A percentile compares a stretch with the other conserved stretches of the same genome.
Evolutionary conservation across 2,797 vertebrate genomes (phyloP).

Genomic region (Spheniscus humboldti): DNA sequence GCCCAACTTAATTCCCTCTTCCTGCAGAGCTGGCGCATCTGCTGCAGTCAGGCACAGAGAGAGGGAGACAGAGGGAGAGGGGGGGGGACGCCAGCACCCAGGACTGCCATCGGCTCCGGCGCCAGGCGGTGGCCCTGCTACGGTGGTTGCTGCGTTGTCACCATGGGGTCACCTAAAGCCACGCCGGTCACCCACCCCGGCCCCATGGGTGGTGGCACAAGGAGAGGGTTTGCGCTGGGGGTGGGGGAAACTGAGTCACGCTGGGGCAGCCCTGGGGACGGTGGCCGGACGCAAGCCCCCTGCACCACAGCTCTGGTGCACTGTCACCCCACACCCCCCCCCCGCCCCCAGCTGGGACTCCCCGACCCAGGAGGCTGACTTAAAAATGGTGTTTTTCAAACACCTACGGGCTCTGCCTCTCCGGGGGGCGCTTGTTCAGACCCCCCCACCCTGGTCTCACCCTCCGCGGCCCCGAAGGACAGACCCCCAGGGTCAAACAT

Average conservation of each 20-base stretch:
- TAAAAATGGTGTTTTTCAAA: rapidly evolving
- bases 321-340: neutral
- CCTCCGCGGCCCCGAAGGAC: neutral
- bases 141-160: neutral
- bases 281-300: rapidly evolving
- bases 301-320: rapidly evolving
- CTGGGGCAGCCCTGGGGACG: neutral
- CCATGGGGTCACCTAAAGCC: neutral
- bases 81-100: neutral
- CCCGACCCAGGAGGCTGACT: neutral
- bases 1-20: constrained; percentile 73
- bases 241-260: constrained; percentile 24
- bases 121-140: neutral
- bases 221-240: neutral
- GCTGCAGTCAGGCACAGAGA: constrained; percentile 64
- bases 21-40: constrained; percentile 67
- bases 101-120: neutral
- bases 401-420: neutral
- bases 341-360: neutral
- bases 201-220: neutral
- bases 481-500: rapidly evolving
- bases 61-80: neutral
- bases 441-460: rapidly evolving
- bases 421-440: neutral
- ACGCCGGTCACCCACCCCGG: neutral